Conservation (phyloP, 1,140 invertebrate species). For the Hylyphantes graminicola region DNA sequence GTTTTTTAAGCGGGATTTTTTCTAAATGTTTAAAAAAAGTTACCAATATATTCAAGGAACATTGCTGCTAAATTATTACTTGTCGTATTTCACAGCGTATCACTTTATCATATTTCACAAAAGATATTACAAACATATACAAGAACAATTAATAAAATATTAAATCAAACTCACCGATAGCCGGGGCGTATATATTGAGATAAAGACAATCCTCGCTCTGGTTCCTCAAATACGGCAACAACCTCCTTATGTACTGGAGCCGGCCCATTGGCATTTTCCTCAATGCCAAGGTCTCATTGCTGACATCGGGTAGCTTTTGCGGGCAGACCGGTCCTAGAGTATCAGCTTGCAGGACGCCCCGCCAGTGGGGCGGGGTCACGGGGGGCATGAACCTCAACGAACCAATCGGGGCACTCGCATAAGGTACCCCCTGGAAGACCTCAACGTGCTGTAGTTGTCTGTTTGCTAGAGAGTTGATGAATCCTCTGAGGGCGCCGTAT, state of each 20-base stretch:
- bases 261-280: slow-evolving; percentile 85
- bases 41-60: too few relatives aligned
- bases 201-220: slow-evolving; percentile 97
- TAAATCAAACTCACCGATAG: slow-evolving; percentile 79
- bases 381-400: slow-evolving; percentile 77
- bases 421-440: slow-evolving; percentile 78
- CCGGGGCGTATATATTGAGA: slow-evolving; percentile 94
- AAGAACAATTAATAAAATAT: too few relatives aligned
- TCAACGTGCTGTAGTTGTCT: slow-evolving; percentile 69
- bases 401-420: slow-evolving; percentile 81
- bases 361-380: slow-evolving; percentile 82
- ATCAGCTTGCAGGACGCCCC: slow-evolving; percentile 85
- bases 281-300: slow-evolving; percentile 76
- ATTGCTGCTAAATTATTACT: too few relatives aligned
- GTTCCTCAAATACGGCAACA: slow-evolving; percentile 86
- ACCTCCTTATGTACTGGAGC: slow-evolving; percentile 84
- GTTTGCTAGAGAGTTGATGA: slow-evolving; percentile 78
- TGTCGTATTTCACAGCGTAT: too few relatives aligned
- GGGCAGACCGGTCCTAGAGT: slow-evolving; percentile 87
- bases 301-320: slow-evolving; percentile 74
- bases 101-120: too few relatives aligned
- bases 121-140: too few relatives aligned
- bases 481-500: slow-evolving; percentile 88
- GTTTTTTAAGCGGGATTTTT: too few relatives aligned
- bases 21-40: too few relatives aligned